Percentiles rank a stretch among this genome's conserved stretches.
phyloP scores from a whole-genome alignment of 2,797 vertebrate genomes.

The Ctenopoma multispine region DNA sequence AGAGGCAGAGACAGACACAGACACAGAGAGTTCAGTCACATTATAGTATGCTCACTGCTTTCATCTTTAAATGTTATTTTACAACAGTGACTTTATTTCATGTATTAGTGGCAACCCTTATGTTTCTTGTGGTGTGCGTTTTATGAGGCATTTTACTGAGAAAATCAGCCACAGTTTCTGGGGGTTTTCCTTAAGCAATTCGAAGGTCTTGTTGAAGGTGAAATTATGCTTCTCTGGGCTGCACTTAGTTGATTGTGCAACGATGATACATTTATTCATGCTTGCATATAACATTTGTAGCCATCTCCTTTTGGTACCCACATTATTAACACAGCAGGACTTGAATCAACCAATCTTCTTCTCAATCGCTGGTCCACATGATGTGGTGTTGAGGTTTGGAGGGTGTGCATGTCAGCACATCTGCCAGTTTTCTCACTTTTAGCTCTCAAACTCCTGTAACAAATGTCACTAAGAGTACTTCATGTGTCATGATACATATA shows the following conservation, averaged over 20 bases:
- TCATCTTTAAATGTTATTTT: conserved; percentile 27
- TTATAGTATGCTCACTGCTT: conserved; percentile 8
- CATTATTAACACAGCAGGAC: no score
- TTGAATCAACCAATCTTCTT: no score
- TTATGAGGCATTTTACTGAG: not conserved
- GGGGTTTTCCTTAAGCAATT: not conserved
- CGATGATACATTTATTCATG: no score
- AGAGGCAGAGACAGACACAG: conserved; percentile 24
- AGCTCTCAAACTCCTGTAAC: not conserved
- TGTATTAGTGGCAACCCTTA: not conserved
- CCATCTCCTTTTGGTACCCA: no score
- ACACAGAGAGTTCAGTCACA: conserved; percentile 35
- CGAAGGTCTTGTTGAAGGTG: not conserved
- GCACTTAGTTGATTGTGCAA: no score
- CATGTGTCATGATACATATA: not conserved
- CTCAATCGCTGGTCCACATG: no score
- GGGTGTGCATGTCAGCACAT: no score
- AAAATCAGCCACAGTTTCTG: not conserved
- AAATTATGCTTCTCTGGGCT: not conserved
- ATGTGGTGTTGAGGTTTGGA: no score
- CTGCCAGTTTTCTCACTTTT: no score
- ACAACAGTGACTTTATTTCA: not conserved
- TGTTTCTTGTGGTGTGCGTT: not conserved
- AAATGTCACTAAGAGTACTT: not conserved
- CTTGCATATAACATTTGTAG: no score